A percentile compares a stretch with the other conserved stretches of the same genome.
Conservation (phyloP, 2,797 vertebrate genomes). For the Gouania willdenowi region DNA sequence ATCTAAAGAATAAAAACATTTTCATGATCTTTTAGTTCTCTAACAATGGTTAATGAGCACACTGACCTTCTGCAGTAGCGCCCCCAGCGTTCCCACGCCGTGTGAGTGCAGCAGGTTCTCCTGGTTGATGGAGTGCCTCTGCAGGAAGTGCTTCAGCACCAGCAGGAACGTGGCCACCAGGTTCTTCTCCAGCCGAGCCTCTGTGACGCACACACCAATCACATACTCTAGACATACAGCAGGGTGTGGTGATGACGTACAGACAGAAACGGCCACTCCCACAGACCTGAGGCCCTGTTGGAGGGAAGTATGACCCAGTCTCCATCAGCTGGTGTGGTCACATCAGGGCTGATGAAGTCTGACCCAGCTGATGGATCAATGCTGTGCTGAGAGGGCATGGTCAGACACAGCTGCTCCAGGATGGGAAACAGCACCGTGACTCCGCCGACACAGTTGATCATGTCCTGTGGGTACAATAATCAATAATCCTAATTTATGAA, state of each 20-base stretch:
- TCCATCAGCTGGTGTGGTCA: constrained; percentile 81
- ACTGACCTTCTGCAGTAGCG: constrained; percentile 94
- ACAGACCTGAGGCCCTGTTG: constrained; percentile 88
- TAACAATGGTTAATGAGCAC: too few species aligned
- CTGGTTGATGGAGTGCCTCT: constrained; percentile 92
- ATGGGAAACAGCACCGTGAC: constrained; percentile 87
- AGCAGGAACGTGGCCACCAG: constrained; percentile 90
- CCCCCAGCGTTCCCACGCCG: constrained; percentile 83
- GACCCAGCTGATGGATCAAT: constrained; percentile 53
- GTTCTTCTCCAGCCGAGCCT: constrained; percentile 93
- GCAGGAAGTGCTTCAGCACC: constrained; percentile 92
- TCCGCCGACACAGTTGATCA: constrained; percentile 94
- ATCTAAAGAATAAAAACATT: too few species aligned
- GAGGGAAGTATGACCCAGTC: constrained; percentile 89
- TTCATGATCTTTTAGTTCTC: too few species aligned
- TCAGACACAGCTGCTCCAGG: constrained; percentile 85
- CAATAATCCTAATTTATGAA: too few species aligned
- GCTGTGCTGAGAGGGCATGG: constrained; percentile 70
- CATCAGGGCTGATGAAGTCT: constrained; percentile 77
- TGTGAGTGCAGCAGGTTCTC: constrained; percentile 89
- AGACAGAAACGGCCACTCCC: too few species aligned
- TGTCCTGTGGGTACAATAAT: too few species aligned
- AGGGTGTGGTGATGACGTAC: too few species aligned
- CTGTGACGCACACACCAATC: constrained; percentile 64
- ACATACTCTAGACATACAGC: too few species aligned